Percentiles rank a stretch among this genome's conserved stretches.
Conservation (phyloP, 2,888 invertebrate genomes). For the Amblyjoppa fuscipennis region DNA sequence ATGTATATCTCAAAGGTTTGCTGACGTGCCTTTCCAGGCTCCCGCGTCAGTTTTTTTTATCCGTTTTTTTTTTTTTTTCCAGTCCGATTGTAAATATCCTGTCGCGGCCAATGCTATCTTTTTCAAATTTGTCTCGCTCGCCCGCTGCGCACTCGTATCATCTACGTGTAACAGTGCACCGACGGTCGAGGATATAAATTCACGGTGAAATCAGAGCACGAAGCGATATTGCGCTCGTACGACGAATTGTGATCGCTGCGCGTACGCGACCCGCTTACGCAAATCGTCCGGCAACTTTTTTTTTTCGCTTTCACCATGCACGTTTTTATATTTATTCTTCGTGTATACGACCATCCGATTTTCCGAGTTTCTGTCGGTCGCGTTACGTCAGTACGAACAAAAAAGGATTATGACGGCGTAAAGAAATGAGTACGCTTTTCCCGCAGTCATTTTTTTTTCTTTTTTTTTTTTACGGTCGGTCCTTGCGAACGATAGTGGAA, state of each 20-base stretch:
- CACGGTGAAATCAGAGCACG: constrained; percentile 60
- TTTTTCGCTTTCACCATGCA: not conserved
- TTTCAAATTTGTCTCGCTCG: constrained; percentile 65
- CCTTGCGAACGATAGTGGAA: not conserved
- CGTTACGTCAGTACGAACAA: not conserved
- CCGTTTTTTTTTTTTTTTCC: not conserved
- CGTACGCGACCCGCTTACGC: constrained; percentile 65
- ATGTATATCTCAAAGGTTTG: constrained; percentile 29
- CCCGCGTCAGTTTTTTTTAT: constrained; percentile 13
- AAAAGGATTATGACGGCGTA: not conserved
- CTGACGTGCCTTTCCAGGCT: constrained; percentile 28
- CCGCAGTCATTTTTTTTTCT: not conserved
- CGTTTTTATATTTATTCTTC: constrained; percentile 36
- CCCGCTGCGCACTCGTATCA: constrained; percentile 10
- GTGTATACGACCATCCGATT: not conserved
- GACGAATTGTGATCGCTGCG: constrained; percentile 62
- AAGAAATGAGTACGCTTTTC: not conserved
- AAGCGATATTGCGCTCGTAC: constrained; percentile 62
- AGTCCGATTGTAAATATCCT: constrained; percentile 64
- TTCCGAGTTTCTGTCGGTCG: not conserved
- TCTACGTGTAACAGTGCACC: constrained; percentile 5
- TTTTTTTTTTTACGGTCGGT: not conserved
- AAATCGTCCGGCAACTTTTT: constrained; percentile 21
- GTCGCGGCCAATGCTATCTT: constrained; percentile 62
- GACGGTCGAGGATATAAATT: constrained; percentile 60